Conservation (phyloP, 1,140 invertebrate species). For the Drosophila simulans region DNA sequence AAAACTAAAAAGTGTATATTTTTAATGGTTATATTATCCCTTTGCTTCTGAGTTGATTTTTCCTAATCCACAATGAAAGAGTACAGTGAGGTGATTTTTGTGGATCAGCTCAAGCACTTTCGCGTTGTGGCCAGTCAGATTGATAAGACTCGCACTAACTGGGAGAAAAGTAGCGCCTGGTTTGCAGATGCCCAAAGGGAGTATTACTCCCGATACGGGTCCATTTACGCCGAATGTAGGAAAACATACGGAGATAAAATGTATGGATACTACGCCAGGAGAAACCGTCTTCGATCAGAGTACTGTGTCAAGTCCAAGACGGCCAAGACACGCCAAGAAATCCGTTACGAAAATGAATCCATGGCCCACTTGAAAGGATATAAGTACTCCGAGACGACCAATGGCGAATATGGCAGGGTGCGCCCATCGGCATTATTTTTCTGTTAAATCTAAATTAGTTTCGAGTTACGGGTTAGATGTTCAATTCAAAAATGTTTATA, state of each 20-base stretch:
- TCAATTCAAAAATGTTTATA: not conserved
- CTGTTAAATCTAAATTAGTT: conserved; percentile 7
- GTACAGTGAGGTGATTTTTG: conserved; percentile 11
- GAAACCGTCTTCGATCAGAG: conserved; percentile 6
- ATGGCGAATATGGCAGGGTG: conserved; percentile 49
- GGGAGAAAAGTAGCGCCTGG: conserved; percentile 22
- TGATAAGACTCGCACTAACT: not conserved
- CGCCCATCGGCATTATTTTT: conserved; percentile 8
- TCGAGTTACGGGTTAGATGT: not conserved
- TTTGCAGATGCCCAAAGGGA: conserved; percentile 20
- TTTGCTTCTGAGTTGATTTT: not conserved
- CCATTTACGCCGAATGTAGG: conserved; percentile 35
- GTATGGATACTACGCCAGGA: conserved; percentile 28
- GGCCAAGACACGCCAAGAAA: not conserved
- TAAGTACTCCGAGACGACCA: conserved; percentile 27
- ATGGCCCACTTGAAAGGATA: conserved; percentile 33
- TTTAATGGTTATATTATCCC: not conserved
- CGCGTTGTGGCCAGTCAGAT: conserved; percentile 3
- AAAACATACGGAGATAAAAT: conserved; percentile 23
- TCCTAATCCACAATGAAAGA: not conserved
- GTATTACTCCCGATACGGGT: conserved; percentile 17
- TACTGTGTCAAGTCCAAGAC: not conserved
- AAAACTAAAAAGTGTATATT: not conserved
- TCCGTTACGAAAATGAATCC: not conserved
- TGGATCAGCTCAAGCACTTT: conserved; percentile 37